phyloP scores from a whole-genome alignment of 2,888 invertebrate species.

The Dendrolimus houi region DNA sequence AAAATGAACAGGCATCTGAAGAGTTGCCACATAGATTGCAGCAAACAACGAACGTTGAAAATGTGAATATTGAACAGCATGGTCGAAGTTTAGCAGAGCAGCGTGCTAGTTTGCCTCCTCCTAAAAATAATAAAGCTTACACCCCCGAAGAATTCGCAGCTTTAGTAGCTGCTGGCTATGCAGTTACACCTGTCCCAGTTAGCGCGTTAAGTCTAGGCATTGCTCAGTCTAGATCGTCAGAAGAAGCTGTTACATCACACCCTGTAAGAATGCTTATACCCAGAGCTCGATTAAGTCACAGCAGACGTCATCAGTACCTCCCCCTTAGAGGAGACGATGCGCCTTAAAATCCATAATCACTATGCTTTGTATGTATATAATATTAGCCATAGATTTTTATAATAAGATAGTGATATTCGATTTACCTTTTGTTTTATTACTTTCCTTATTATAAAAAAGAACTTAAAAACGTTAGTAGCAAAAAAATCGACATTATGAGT shows the following conservation, averaged over 20 bases:
- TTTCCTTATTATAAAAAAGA: too few relatives aligned
- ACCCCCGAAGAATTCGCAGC: constrained; percentile 71
- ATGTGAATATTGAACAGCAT: constrained; percentile 39
- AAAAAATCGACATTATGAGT: too few relatives aligned
- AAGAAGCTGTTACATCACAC: constrained; percentile 35
- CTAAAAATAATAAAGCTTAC: constrained; percentile 67
- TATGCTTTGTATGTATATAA: constrained; percentile 56
- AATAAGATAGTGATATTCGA: constrained; percentile 50
- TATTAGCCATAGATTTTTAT: constrained; percentile 42
- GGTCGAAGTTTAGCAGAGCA: constrained; percentile 53
- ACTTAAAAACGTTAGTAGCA: too few relatives aligned
- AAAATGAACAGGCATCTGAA: constrained; percentile 24
- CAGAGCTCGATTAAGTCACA: constrained; percentile 32
- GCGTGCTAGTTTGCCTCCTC: constrained; percentile 61
- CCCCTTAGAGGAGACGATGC: constrained; percentile 65
- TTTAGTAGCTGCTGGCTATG: constrained; percentile 64
- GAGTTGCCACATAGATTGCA: constrained; percentile 6
- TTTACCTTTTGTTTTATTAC: constrained; percentile 18
- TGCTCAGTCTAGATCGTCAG: constrained; percentile 56
- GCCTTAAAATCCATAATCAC: constrained; percentile 42
- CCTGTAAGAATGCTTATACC: constrained; percentile 18
- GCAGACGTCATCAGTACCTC: constrained; percentile 59
- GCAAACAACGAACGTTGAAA: constrained; percentile 21
- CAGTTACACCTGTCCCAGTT: constrained; percentile 68
- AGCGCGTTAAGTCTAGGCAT: constrained; percentile 38